These are phyloP conservation scores for Lepas anatifera DNA, from an alignment of 2,888 invertebrate genomes.

Conservation along the genomic window DNA sequence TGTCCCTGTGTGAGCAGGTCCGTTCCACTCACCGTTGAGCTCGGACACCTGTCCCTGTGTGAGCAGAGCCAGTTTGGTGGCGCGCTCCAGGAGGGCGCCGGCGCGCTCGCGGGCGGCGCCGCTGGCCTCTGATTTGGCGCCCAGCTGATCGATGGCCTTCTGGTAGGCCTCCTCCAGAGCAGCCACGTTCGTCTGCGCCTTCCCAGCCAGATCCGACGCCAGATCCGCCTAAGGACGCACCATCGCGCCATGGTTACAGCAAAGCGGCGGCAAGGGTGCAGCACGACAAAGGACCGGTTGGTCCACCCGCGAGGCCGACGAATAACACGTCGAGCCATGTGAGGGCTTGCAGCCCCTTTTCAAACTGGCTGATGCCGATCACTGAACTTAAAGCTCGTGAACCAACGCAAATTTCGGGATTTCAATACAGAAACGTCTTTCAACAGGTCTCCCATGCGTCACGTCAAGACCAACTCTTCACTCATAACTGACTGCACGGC, in stretches of 20 bases:
- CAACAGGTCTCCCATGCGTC: too few relatives aligned
- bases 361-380: too few relatives aligned
- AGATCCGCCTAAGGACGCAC: neutral
- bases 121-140: conserved; percentile 58
- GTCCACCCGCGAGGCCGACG: too few relatives aligned
- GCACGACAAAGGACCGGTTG: neutral
- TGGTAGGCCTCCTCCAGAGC: conserved; percentile 54
- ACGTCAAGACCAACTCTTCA: too few relatives aligned
- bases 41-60: conserved; percentile 60
- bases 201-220: conserved; percentile 26
- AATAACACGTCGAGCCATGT: too few relatives aligned
- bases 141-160: conserved; percentile 54
- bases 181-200: conserved; percentile 28
- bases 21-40: conserved; percentile 45
- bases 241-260: neutral
- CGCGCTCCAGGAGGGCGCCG: conserved; percentile 59
- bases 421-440: too few relatives aligned
- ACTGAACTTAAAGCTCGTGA: too few relatives aligned
- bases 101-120: conserved; percentile 66
- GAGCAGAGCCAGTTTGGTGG: conserved; percentile 66
- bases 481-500: too few relatives aligned
- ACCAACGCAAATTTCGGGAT: too few relatives aligned
- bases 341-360: too few relatives aligned
- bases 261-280: neutral
- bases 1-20: too few relatives aligned